phyloP scores from a whole-genome alignment of 2,888 invertebrate species.

The Carcina quercana region DNA sequence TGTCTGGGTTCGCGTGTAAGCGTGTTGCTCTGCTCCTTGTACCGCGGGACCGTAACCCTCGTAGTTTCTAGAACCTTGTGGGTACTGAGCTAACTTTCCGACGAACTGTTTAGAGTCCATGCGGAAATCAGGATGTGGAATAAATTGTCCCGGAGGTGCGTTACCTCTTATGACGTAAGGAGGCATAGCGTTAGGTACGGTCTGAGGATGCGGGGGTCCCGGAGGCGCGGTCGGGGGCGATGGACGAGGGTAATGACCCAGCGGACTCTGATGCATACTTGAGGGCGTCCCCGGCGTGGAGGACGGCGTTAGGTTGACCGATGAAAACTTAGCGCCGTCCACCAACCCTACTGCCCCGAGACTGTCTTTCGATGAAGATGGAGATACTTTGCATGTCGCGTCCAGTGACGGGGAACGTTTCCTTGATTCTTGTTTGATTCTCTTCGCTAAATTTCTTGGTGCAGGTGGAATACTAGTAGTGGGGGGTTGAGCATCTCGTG shows the following conservation, averaged over 20 bases:
- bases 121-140: conserved; percentile 68
- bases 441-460: conserved; percentile 65
- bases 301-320: conserved; percentile 77
- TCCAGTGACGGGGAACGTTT: conserved; percentile 74
- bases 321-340: conserved; percentile 75
- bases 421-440: conserved; percentile 71
- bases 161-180: conserved; percentile 74
- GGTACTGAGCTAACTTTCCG: conserved; percentile 58
- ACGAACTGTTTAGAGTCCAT: conserved; percentile 67
- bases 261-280: conserved; percentile 77
- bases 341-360: conserved; percentile 56
- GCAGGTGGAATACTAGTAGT: conserved; percentile 71
- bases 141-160: conserved; percentile 62
- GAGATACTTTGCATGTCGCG: conserved; percentile 67
- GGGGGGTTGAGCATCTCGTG: conserved; percentile 81
- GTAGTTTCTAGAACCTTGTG: conserved; percentile 57
- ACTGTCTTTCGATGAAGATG: conserved; percentile 70
- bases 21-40: conserved; percentile 58
- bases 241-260: conserved; percentile 79
- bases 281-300: conserved; percentile 78
- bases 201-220: conserved; percentile 73
- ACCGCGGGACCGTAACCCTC: conserved; percentile 47
- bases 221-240: conserved; percentile 81
- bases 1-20: conserved; percentile 58
- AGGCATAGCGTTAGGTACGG: conserved; percentile 74